phyloP scores from a whole-genome alignment of 2,797 vertebrate species.

The Lepilemur ruficaudatus region DNA sequence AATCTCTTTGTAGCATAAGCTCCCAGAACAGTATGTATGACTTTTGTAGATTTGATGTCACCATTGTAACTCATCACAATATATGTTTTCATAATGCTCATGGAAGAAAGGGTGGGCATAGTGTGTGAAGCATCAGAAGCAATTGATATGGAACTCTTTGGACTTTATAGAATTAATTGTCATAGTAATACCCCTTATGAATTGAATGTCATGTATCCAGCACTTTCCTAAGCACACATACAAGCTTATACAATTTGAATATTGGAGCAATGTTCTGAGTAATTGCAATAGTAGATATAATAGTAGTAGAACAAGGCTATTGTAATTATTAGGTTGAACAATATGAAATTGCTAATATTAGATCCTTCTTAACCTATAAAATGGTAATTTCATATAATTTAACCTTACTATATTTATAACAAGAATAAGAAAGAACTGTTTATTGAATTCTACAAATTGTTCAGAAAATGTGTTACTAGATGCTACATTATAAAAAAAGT shows the following conservation, averaged over 20 bases:
- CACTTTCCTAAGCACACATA: not conserved
- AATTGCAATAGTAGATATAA: not conserved
- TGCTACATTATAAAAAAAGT: not conserved
- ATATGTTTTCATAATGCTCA: not conserved
- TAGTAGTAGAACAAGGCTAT: not conserved
- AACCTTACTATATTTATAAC: not conserved
- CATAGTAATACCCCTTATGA: not conserved
- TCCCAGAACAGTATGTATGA: not conserved
- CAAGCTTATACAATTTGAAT: not conserved
- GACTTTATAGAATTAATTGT: not conserved
- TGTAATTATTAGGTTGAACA: not conserved
- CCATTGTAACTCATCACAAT: not conserved
- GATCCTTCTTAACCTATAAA: not conserved
- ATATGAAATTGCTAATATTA: not conserved
- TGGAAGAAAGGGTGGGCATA: not conserved
- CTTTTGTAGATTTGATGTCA: not conserved
- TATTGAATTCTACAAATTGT: not conserved
- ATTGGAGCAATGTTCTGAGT: not conserved
- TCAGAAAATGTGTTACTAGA: not conserved
- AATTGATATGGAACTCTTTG: not conserved
- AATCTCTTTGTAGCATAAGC: constrained; percentile 32
- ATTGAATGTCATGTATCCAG: not conserved
- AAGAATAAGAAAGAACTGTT: not conserved
- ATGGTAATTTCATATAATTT: not conserved
- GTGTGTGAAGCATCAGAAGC: not conserved